Conservation (phyloP, 1,140 invertebrate species). For the Drosophila aff. region DNA sequence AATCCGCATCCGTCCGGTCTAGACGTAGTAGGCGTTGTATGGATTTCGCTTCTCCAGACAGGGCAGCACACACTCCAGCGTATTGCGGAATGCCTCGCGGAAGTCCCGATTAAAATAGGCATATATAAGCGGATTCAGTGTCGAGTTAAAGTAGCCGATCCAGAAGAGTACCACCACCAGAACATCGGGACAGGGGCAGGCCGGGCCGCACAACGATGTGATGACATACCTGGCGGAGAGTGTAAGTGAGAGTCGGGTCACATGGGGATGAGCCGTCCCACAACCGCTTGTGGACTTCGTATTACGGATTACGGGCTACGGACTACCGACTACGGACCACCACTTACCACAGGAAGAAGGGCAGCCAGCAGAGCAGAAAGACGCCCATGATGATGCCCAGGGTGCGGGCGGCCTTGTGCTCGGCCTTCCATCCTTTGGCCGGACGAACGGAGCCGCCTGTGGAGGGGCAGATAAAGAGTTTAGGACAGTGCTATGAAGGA, state of each 20-base stretch:
- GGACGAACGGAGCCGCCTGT: conserved; percentile 90
- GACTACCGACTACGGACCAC: conserved; percentile 18
- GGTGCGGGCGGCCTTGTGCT: conserved; percentile 97
- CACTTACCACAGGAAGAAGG: conserved; percentile 96
- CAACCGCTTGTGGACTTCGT: conserved; percentile 1
- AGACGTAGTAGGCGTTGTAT: conserved; percentile 86
- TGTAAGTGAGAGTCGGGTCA: conserved; percentile 13
- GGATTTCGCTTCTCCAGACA: conserved; percentile 87
- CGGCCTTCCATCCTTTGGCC: conserved; percentile 92
- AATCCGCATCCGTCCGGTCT: conserved; percentile 40
- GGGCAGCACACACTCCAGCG: conserved; percentile 92
- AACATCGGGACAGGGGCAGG: conserved; percentile 93
- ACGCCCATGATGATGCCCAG: conserved; percentile 98
- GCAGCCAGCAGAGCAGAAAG: conserved; percentile 98
- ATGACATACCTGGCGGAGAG: conserved; percentile 91
- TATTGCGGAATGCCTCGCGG: conserved; percentile 97
- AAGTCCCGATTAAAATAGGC: conserved; percentile 99
- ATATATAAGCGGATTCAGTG: conserved; percentile 98
- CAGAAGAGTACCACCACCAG: conserved; percentile 93
- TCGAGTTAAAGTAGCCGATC: conserved; percentile 98
- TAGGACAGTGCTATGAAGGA: conserved; percentile 36
- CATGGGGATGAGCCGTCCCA: conserved; percentile 13
- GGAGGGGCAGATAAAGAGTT: conserved; percentile 66
- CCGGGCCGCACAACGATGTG: conserved; percentile 92
- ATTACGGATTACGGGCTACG: conserved; percentile 85